phyloP scores from a whole-genome alignment of 2,888 invertebrate species.

The Drosophila buzzatii region DNA sequence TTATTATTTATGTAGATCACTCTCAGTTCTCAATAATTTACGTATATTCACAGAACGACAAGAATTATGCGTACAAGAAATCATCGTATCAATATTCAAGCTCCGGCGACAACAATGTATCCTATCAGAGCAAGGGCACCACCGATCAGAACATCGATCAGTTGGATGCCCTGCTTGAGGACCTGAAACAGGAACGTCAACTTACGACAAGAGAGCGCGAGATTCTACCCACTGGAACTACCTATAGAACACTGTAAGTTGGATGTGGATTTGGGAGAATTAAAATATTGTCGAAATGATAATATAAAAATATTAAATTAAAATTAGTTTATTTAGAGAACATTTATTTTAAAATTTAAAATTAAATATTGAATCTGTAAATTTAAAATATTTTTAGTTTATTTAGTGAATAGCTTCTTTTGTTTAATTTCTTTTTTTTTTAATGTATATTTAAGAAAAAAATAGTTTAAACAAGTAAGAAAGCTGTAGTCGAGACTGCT shows the following conservation, averaged over 20 bases:
- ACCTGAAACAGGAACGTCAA: conserved; percentile 87
- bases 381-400: no score
- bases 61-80: conserved; percentile 84
- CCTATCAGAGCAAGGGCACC: conserved; percentile 69
- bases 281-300: background rate
- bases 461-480: no score
- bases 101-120: conserved; percentile 73
- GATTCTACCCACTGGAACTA: conserved; percentile 62
- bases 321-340: no score
- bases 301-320: background rate
- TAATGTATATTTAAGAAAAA: no score
- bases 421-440: no score
- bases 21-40: background rate
- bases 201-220: conserved; percentile 76
- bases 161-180: conserved; percentile 90
- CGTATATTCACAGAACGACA: conserved; percentile 73
- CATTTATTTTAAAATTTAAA: no score
- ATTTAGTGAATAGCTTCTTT: no score
- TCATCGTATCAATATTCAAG: conserved; percentile 84
- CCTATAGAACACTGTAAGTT: conserved; percentile 83
- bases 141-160: conserved; percentile 89
- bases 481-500: no score
- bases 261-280: background rate
- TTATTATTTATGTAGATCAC: background rate
- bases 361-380: no score